A percentile compares a stretch with the other conserved stretches of the same genome.
Evolutionary conservation across 2,113 vertebrate genomes (phyloP).

Genomic region (Megatriorchis doriae): DNA sequence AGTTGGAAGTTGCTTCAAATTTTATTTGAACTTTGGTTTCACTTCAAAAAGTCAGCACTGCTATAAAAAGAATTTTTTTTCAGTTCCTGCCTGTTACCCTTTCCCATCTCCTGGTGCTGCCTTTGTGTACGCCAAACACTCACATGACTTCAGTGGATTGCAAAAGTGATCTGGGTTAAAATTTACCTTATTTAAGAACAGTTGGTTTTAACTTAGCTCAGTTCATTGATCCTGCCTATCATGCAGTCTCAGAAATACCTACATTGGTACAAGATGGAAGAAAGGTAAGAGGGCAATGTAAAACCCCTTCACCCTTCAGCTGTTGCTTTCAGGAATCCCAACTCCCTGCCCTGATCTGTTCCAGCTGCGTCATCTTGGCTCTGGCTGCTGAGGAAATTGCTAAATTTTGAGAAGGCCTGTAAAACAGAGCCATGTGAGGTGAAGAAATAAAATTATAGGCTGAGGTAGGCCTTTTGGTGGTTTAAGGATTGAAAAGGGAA

Average conservation of each 20-base stretch:
- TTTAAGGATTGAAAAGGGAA: neutral
- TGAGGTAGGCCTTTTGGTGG: neutral
- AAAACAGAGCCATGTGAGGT: neutral
- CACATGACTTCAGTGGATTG: neutral
- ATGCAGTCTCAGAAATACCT: fast-evolving
- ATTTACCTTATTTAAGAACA: neutral
- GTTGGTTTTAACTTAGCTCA: neutral
- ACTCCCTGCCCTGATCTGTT: neutral
- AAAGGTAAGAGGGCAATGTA: fast-evolving
- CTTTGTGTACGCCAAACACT: neutral
- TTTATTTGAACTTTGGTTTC: neutral
- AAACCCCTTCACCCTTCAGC: fast-evolving
- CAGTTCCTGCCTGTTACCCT: neutral
- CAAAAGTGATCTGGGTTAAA: neutral
- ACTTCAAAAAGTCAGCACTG: neutral
- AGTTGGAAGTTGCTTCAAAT: neutral
- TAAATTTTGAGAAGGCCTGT: neutral
- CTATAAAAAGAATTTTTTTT: no score
- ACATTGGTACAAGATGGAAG: neutral
- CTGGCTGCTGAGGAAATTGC: neutral
- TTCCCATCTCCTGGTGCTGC: fast-evolving
- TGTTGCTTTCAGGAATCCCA: neutral
- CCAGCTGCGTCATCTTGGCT: neutral
- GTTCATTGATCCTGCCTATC: fast-evolving
- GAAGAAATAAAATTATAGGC: neutral